Evolutionary conservation across 2,888 invertebrate species (phyloP).

Genomic region (Tuta absoluta): DNA sequence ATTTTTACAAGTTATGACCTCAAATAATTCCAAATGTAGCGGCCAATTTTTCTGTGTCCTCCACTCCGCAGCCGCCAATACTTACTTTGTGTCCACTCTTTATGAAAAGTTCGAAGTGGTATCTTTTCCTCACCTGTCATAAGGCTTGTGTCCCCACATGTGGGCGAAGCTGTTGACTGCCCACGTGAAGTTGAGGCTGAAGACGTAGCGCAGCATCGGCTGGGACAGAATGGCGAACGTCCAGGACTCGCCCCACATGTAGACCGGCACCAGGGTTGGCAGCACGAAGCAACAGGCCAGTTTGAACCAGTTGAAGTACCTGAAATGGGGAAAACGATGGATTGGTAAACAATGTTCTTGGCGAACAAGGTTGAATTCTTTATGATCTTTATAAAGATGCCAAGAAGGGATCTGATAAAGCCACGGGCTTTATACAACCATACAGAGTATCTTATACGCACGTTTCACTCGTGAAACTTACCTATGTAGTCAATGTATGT

Average conservation of each 20-base stretch:
- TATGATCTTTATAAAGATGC: too few relatives aligned
- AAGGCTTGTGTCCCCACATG: constrained; percentile 86
- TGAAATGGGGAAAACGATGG: constrained; percentile 41
- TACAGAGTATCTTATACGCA: too few relatives aligned
- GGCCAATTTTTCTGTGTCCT: too few relatives aligned
- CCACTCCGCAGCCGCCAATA: too few relatives aligned
- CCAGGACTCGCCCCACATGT: constrained; percentile 85
- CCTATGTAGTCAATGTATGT: too few relatives aligned
- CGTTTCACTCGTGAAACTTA: too few relatives aligned
- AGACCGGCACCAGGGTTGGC: constrained; percentile 86
- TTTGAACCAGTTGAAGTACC: constrained; percentile 86
- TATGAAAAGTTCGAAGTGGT: neutral
- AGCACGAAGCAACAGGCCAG: constrained; percentile 85
- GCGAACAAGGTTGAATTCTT: neutral
- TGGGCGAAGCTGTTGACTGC: constrained; percentile 94
- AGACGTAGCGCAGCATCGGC: constrained; percentile 85
- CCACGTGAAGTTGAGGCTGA: constrained; percentile 92
- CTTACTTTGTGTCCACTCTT: too few relatives aligned
- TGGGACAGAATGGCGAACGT: constrained; percentile 80
- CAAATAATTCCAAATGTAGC: too few relatives aligned
- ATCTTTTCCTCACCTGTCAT: constrained; percentile 82
- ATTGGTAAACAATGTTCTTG: neutral
- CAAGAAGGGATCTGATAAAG: too few relatives aligned
- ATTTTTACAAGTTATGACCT: too few relatives aligned
- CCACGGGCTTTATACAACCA: too few relatives aligned